Percentiles rank a stretch among this genome's conserved stretches.
Evolutionary conservation across 2,888 invertebrate species (phyloP).

Genomic region (Nymphalis polychloros): DNA sequence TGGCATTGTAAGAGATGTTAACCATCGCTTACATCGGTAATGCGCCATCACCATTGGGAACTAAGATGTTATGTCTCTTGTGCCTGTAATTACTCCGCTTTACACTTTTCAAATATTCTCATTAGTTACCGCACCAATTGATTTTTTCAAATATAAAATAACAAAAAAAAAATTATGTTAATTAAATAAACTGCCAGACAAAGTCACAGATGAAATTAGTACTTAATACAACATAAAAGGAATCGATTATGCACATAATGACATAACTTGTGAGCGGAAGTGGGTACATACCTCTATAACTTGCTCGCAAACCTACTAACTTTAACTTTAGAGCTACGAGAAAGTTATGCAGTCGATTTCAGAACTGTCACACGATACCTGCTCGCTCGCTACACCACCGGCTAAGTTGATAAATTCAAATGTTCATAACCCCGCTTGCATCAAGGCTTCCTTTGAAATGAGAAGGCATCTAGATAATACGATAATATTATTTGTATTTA

Average conservation of each 20-base stretch:
- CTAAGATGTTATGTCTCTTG: too few species aligned
- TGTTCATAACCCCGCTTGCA: constrained; percentile 32
- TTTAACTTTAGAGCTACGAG: constrained; percentile 34
- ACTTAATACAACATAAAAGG: constrained; percentile 10
- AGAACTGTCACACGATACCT: constrained; percentile 54
- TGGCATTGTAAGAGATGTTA: too few species aligned
- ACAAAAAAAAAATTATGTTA: not conserved
- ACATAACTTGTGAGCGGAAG: constrained; percentile 27
- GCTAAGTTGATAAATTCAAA: constrained; percentile 40
- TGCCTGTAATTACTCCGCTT: too few species aligned
- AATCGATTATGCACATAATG: constrained; percentile 20
- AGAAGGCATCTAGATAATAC: not conserved
- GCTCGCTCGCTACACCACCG: constrained; percentile 34
- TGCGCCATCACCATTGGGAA: too few species aligned
- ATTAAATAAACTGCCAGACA: not conserved
- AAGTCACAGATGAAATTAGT: constrained; percentile 2
- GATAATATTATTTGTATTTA: not conserved
- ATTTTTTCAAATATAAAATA: not conserved
- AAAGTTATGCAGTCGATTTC: constrained; percentile 65
- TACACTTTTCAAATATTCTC: too few species aligned
- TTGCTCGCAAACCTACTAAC: constrained; percentile 30
- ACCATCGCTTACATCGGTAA: too few species aligned
- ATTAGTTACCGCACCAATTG: too few species aligned
- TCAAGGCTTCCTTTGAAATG: constrained; percentile 20
- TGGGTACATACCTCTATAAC: constrained; percentile 22